These are phyloP conservation scores for Cistogaster globosa DNA, from an alignment of 2,888 invertebrate species.

Conservation along the genomic window DNA sequence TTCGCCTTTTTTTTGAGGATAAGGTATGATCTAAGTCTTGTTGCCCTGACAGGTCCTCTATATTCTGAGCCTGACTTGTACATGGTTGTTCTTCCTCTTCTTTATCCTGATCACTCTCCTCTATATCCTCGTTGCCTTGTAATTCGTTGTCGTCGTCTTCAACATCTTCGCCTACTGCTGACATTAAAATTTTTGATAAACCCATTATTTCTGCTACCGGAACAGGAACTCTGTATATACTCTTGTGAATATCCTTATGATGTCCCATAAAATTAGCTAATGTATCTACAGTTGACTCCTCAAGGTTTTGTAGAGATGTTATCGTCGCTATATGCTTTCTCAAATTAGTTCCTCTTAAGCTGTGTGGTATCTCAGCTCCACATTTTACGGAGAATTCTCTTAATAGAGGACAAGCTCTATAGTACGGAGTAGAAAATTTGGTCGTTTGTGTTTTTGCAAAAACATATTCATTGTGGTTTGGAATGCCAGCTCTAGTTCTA, in stretches of 20 bases:
- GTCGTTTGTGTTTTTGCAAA: constrained; percentile 10
- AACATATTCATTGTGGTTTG: constrained; percentile 12
- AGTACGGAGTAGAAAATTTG: constrained; percentile 9
- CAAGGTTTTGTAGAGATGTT: background rate
- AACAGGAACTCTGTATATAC: no score
- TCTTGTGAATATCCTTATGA: no score
- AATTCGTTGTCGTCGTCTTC: background rate
- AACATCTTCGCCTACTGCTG: background rate
- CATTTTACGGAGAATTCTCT: constrained; percentile 2
- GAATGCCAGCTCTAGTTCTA: constrained; percentile 34
- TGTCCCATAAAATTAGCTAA: no score
- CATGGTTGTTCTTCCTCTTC: no score
- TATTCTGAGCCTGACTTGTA: no score
- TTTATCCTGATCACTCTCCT: no score
- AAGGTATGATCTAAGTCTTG: no score
- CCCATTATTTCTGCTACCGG: no score
- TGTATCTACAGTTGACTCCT: background rate
- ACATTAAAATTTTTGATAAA: no score
- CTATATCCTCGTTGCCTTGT: background rate
- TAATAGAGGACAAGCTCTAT: constrained; percentile 17
- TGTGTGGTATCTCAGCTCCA: constrained; percentile 12
- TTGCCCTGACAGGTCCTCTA: no score
- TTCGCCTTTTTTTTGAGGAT: no score
- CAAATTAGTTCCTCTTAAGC: constrained; percentile 10
- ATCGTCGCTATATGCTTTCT: constrained; percentile 11